Evolutionary conservation across 2,113 vertebrate genomes (phyloP), one percentile per base, ranked within the genome.

Genomic region (Onychostoma macrolepis): DNA sequence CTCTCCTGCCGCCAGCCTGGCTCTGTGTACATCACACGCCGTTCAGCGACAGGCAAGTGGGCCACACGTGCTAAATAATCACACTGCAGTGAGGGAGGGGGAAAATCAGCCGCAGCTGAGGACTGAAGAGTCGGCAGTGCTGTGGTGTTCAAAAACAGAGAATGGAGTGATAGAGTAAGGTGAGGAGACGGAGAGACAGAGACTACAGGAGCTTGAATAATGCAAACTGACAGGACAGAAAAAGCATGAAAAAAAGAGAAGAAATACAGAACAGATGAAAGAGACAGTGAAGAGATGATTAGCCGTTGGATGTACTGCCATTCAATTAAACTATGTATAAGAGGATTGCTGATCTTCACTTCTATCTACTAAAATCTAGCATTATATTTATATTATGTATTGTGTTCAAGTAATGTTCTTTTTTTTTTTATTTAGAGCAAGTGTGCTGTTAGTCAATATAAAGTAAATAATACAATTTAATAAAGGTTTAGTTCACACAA

Each of bases 1-100:
- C 65, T 74, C 69, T 78, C 89, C 89, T 89, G 83, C 79, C 85
- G 90, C 88, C 86, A 85, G 80, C 89, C 80, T 91, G 90, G 89
- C 86, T 87, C 56, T 2, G 17, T 72, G 67, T n/a, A 79, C n/a
- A 48, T 83, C 85, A 85, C 81, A 87, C n/a, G 38, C n/a, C 4
- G 53, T 65, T 63, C 84, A 79, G 41, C 28, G 28, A 79, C 12
- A 17, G 61, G 53, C 19, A 43, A 50, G 58, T 6, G 61, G 28
- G 61, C 38, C 48, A 78, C 38, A 30, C 30, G 33, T 48, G 50
- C 41, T 56, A 19, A 15, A 30, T 30, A 69, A 38, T 48, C 6
- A 71, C 65, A 84, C 80, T 33, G 56, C 11, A 43, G 65, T 61
- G 24, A 41, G 24, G 48, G 77, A 61, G 28, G 33, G 17, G 61